A percentile compares a stretch with the other conserved stretches of the same genome.
Conservation (phyloP, 2,888 invertebrate species). For the Melipona beecheii region DNA sequence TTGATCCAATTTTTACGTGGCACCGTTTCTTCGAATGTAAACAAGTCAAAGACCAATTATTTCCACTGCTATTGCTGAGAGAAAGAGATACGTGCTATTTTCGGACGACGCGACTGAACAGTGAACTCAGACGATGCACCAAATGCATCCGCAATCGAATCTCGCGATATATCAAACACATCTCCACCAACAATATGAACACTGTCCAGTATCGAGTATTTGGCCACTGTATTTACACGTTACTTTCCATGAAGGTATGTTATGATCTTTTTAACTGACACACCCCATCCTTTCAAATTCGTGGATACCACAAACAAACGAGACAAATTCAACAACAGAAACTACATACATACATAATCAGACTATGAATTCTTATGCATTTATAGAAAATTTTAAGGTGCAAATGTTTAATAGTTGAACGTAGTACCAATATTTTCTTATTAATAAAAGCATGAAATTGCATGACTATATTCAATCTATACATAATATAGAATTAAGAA, state of each 20-base stretch:
- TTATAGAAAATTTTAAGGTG: not conserved
- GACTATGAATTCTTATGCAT: not conserved
- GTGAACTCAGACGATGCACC: slow-evolving; percentile 8
- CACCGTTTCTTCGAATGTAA: slow-evolving; percentile 36
- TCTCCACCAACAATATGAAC: not conserved
- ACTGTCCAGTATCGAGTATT: slow-evolving; percentile 21
- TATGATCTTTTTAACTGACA: slow-evolving; percentile 54
- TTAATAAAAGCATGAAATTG: not conserved
- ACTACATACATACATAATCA: not conserved
- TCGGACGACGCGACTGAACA: slow-evolving; percentile 1
- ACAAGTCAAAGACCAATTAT: slow-evolving; percentile 37
- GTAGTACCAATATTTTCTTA: not conserved
- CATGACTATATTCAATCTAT: not conserved
- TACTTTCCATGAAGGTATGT: slow-evolving; percentile 44
- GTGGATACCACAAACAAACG: slow-evolving; percentile 28
- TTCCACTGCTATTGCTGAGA: slow-evolving; percentile 17
- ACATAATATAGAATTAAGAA: not conserved
- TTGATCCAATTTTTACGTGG: slow-evolving; percentile 18
- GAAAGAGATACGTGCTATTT: slow-evolving; percentile 43
- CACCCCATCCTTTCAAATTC: slow-evolving; percentile 37
- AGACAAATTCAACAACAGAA: not conserved
- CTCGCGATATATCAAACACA: slow-evolving; percentile 17
- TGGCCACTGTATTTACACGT: slow-evolving; percentile 33
- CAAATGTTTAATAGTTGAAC: not conserved
- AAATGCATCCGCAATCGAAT: slow-evolving; percentile 4